A percentile compares a stretch with the other conserved stretches of the same genome.
Conservation (phyloP, 2,113 vertebrate species). For the Cephalopterus ornatus region DNA sequence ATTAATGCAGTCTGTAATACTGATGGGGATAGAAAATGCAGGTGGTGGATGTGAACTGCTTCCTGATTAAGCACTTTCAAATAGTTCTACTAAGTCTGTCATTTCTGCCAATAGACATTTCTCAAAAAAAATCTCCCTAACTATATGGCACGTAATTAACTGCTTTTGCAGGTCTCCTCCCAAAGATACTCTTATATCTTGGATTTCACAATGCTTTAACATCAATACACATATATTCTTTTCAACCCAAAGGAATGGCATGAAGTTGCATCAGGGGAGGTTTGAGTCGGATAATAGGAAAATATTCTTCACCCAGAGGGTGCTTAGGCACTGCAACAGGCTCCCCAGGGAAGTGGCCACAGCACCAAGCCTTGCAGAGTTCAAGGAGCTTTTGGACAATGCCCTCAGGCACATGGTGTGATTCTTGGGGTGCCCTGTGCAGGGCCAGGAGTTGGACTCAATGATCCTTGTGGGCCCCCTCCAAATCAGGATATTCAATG, state of each 20-base stretch:
- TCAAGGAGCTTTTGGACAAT: neutral
- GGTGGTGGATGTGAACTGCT: neutral
- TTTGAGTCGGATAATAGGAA: neutral
- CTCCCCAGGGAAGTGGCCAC: neutral
- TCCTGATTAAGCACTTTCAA: neutral
- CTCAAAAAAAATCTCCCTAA: neutral
- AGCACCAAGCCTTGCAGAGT: neutral
- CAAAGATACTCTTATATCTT: neutral
- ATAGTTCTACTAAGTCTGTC: neutral
- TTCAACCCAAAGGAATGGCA: accelerated
- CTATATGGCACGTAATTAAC: neutral
- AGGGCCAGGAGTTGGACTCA: neutral
- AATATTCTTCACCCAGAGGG: neutral
- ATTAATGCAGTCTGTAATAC: neutral
- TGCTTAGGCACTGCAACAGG: accelerated
- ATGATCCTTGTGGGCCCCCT: neutral
- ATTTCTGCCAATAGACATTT: neutral
- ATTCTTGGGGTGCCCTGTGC: neutral
- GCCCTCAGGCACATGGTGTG: too few species aligned
- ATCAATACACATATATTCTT: neutral
- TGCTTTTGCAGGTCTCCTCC: neutral
- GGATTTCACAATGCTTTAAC: neutral
- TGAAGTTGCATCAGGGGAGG: neutral
- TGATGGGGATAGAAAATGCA: neutral
- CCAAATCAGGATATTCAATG: neutral